Evolutionary conservation across 2,113 vertebrate genomes (phyloP), one percentile per base, ranked within the genome.

Genomic region (Psilopogon haemacephalus): DNA sequence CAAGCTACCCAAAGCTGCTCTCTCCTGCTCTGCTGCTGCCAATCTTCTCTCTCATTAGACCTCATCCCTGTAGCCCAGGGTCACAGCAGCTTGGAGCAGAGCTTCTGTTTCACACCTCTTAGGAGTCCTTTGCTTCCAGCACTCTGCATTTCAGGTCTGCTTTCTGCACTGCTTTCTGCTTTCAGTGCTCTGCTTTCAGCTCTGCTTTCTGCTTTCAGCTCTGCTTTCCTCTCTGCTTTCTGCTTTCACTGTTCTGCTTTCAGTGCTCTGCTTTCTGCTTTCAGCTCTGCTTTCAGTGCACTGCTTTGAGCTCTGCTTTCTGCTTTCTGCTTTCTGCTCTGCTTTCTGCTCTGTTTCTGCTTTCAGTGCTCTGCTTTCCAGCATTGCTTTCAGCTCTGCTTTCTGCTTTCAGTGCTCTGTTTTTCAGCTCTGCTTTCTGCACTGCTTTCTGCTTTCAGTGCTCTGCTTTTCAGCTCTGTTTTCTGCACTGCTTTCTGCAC

Each of bases 41-140:
- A 37, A 1, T 26, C 20, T 82, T 59, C 15, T 55, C 35, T 55
- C n/a, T 44, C 1, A 0, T 56, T 42, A 38, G 30, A 24, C 65
- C 24, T 33, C 32, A 35, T 30, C 42, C 40, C 64, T 48, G 24
- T 3, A 58, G 20, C 30, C 27, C 56, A 37, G 33, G 21, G 12
- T 74, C 55, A 42, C 30, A 32, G 50, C 1, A 0, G 38, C 3
- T 0, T 32, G 52, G 69, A 67, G 48, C 8, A 44, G 21, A 40
- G 52, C 21, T 68, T 20, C 2, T 46, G 52, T 59, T 84, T 50
- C 60, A 67, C 46, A 35, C 27, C 24, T 73, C 37, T 55, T 59
- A 37, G 0, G 0, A 33, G 40, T 50, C 35, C 37, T 78, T 15
- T 38, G 86, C 42, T 44, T 63, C 67, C 19, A 48, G 3, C 33